A percentile compares a stretch with the other conserved stretches of the same genome.
phyloP scores from a whole-genome alignment of 2,113 vertebrate species.

The Hippoglossus stenolepis region DNA sequence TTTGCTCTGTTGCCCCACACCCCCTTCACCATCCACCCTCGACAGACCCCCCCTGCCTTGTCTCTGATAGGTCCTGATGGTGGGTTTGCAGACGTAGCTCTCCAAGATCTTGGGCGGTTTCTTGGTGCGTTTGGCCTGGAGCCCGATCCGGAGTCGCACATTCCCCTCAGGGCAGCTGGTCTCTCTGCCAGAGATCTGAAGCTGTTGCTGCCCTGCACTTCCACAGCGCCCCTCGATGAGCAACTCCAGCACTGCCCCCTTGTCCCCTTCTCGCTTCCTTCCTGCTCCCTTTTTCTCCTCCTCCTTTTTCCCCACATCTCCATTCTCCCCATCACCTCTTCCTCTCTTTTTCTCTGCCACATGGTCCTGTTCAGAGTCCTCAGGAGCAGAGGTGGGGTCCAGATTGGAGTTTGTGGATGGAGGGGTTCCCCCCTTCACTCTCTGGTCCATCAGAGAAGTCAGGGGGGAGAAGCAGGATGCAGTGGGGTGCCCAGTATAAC shows the following conservation, averaged over 20 bases:
- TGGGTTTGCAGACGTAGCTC: conserved; percentile 96
- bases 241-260: conserved; percentile 79
- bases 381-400: conserved; percentile 61
- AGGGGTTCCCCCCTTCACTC: conserved; percentile 80
- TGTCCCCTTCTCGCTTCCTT: conserved; percentile 66
- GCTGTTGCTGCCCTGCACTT: conserved; percentile 78
- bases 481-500: conserved; percentile 63
- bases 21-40: conserved; percentile 64
- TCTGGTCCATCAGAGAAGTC: conserved; percentile 83
- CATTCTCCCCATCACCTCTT: conserved; percentile 53
- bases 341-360: conserved; percentile 60
- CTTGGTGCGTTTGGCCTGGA: conserved; percentile 95
- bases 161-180: conserved; percentile 91
- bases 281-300: conserved; percentile 64
- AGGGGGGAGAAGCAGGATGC: conserved; percentile 61
- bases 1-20: conserved; percentile 62
- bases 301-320: conserved; percentile 57
- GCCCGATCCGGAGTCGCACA: conserved; percentile 91
- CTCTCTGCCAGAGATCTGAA: conserved; percentile 90
- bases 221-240: conserved; percentile 80
- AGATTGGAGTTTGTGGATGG: conserved; percentile 51
- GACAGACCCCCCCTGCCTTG: conserved; percentile 63
- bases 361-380: conserved; percentile 63
- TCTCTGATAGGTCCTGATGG: conserved; percentile 93
- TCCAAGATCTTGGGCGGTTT: conserved; percentile 98